Evolutionary conservation across 2,113 vertebrate genomes (phyloP).

Genomic region (Spea bombifrons): DNA sequence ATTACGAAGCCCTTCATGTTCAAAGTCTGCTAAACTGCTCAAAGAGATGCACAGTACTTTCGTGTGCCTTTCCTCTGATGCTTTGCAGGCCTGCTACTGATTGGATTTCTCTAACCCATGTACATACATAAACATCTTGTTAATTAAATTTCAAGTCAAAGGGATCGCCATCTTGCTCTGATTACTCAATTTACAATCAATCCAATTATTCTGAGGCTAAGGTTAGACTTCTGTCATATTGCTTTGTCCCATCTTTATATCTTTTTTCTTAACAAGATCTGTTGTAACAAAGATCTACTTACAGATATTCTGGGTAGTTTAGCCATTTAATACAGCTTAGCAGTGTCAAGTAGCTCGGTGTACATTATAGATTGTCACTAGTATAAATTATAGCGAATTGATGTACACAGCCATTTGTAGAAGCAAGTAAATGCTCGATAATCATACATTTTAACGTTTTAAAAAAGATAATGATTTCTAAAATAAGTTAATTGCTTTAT

Average conservation of each 20-base stretch:
- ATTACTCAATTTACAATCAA: slow-evolving; percentile 42
- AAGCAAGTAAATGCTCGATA: too few species aligned
- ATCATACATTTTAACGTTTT: too few species aligned
- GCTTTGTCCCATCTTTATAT: slow-evolving; percentile 18
- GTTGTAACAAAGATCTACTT: slow-evolving; percentile 13
- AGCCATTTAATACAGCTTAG: too few species aligned
- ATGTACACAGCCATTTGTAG: too few species aligned
- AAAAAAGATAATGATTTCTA: too few species aligned
- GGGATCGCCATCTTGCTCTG: slow-evolving; percentile 30
- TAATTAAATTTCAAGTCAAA: slow-evolving; percentile 44
- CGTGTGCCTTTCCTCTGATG: slow-evolving; percentile 20
- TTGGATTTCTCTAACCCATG: slow-evolving; percentile 38
- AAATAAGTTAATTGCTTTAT: too few species aligned
- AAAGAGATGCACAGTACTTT: slow-evolving; percentile 43
- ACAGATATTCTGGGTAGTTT: too few species aligned
- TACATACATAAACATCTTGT: slow-evolving; percentile 48
- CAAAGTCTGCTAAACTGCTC: slow-evolving; percentile 20
- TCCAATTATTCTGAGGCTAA: slow-evolving; percentile 41
- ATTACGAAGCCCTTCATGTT: slow-evolving; percentile 32
- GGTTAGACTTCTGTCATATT: slow-evolving; percentile 21
- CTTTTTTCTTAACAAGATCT: slow-evolving; percentile 18
- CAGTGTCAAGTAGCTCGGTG: too few species aligned
- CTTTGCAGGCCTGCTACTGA: slow-evolving; percentile 38
- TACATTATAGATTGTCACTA: too few species aligned
- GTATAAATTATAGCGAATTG: too few species aligned